Evolutionary conservation across 1,140 invertebrate species (phyloP), one percentile per base, ranked within the genome.

Genomic region (Ladona fulva): DNA sequence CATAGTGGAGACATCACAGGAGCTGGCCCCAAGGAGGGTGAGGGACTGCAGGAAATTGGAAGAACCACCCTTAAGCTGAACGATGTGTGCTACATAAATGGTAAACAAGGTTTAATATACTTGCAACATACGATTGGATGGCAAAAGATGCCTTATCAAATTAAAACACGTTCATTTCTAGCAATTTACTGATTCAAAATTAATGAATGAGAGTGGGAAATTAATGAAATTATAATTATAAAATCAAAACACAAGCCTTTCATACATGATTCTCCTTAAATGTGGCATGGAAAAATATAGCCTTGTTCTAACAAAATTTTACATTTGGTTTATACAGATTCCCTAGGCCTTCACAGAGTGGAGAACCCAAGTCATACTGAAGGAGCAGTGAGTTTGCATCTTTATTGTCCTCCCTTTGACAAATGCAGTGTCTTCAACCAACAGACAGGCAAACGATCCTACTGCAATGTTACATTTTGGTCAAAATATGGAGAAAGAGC

Each of bases 331-430:
- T 78, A 82, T 83, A 75, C 83, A 98, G 97, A 99, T 87, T 92
- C 92, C 0, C 84, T 99, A 78, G 98, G 97, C 0, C 87, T 99
- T 7, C 97, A 99, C 85, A 90, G 97, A 3, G 95, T 99, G 78
- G 96, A 98, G 87, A 99, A 99, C 85, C 89, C 93, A 0, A 97
- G 94, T 25, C 92, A 97, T 82, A 89, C 92, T 0, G 93, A 98
- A 81, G 88, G 90, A 1, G 93, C 97, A 0, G 93, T 98, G 0
- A 97, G 95, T 11, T 87, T 99, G 19, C 98, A 99, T 83, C 88
- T 99, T 0, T 99, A 99, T 85, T 95, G 93, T 81, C 98, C 98
- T 0, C 97, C 98, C 0, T 99, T 97, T 84, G 88, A 92, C 75
- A 85, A 89, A 66, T 99, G 98, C 84, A 88, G 91, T 0, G 91